These are phyloP conservation scores for Lathamus discolor DNA, from an alignment of 2,113 vertebrate species.

Conservation along the genomic window DNA sequence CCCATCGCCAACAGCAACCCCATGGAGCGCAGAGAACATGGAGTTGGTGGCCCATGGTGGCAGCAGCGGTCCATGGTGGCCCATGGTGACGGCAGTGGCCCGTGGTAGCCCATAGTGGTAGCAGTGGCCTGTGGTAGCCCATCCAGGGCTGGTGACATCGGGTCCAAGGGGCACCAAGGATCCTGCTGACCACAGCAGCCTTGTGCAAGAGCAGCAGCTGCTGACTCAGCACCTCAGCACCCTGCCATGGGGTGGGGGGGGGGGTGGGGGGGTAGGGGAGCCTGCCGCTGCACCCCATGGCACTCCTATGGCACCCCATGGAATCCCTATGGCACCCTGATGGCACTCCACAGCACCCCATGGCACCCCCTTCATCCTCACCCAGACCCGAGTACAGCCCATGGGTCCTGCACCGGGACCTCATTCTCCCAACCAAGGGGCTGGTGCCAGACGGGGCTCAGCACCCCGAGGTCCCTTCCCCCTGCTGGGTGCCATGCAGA, in stretches of 20 bases:
- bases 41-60: not conserved
- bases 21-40: fast-evolving
- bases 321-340: no score
- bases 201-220: not conserved
- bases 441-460: no score
- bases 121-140: not conserved
- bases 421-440: not conserved
- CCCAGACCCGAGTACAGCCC: no score
- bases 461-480: not conserved
- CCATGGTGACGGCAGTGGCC: no score
- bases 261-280: no score
- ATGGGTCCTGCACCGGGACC: not conserved
- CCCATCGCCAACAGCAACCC: fast-evolving
- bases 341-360: not conserved
- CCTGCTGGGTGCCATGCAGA: not conserved
- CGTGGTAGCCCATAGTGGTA: no score
- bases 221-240: not conserved
- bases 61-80: not conserved
- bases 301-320: no score
- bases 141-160: fast-evolving
- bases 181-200: not conserved
- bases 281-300: not conserved
- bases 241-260: not conserved
- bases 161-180: constrained; percentile 5
- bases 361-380: not conserved